phyloP scores from a whole-genome alignment of 2,113 vertebrate species.

The Periophthalmus modestus region DNA sequence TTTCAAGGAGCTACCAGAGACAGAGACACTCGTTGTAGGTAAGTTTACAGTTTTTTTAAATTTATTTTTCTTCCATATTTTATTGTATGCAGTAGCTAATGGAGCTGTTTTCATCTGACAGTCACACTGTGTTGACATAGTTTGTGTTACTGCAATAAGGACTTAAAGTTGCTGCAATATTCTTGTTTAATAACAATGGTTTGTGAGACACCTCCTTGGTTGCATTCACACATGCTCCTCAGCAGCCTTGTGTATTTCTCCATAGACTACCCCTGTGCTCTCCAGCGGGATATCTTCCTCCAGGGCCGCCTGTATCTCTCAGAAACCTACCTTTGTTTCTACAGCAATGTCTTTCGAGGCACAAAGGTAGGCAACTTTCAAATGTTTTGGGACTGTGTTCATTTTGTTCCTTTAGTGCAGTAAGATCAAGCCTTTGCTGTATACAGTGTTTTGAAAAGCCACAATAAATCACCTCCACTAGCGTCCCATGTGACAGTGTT shows the following conservation, averaged over 20 bases:
- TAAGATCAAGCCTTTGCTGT: no score
- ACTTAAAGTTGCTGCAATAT: neutral
- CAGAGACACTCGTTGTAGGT: constrained; percentile 88
- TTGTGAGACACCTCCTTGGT: neutral
- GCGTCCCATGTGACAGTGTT: neutral
- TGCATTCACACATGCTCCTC: constrained; percentile 13
- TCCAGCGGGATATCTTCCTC: constrained; percentile 92
- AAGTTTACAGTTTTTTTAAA: constrained; percentile 31
- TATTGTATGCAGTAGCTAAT: neutral
- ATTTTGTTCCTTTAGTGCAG: neutral
- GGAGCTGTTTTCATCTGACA: neutral
- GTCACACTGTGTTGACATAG: neutral
- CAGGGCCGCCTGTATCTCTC: constrained; percentile 92
- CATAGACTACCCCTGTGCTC: constrained; percentile 89
- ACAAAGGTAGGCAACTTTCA: constrained; percentile 81
- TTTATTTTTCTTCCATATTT: neutral
- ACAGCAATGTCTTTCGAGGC: constrained; percentile 94
- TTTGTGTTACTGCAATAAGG: constrained; percentile 1
- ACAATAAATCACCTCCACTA: no score
- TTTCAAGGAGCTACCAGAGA: constrained; percentile 87
- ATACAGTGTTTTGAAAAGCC: no score
- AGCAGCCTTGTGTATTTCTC: constrained; percentile 1
- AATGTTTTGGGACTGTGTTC: neutral
- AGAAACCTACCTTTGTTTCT: constrained; percentile 92
- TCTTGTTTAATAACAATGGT: neutral